Conservation (phyloP, 2,797 vertebrate genomes). For the Clangula hyemalis region DNA sequence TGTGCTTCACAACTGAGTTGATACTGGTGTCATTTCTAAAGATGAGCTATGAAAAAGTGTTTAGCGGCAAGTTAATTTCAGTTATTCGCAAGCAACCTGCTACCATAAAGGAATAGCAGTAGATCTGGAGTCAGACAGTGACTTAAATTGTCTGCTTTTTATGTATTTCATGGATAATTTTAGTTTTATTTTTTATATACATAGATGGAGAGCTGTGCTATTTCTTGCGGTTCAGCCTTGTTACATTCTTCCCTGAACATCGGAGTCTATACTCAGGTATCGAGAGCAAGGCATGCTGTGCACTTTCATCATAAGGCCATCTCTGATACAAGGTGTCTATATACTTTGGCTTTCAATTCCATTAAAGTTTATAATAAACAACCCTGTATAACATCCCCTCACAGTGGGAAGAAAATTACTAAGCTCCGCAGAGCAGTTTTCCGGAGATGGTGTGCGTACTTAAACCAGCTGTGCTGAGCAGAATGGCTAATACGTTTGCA, state of each 20-base stretch:
- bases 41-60: background rate
- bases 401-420: slow-evolving; percentile 22
- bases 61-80: background rate
- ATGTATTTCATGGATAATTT: background rate
- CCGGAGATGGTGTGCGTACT: background rate
- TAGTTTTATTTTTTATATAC: background rate
- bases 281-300: background rate
- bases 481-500: background rate
- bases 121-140: background rate
- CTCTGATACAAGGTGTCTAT: background rate
- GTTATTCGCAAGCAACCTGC: background rate
- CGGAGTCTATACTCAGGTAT: background rate
- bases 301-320: background rate
- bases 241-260: background rate
- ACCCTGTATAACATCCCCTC: background rate
- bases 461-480: slow-evolving; percentile 17
- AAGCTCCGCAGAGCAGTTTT: slow-evolving; percentile 8
- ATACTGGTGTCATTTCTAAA: background rate
- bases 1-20: background rate
- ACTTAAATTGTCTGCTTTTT: background rate
- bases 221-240: slow-evolving; percentile 1
- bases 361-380: slow-evolving; percentile 40
- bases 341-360: background rate
- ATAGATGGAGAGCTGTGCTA: background rate
- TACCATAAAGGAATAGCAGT: background rate